Percentiles rank a stretch among this genome's conserved stretches.
Evolutionary conservation across 30 jellyfish, hydroid and myxozoan genomes (phyloP).

Genomic region (Pseudorhiza aurosa): DNA sequence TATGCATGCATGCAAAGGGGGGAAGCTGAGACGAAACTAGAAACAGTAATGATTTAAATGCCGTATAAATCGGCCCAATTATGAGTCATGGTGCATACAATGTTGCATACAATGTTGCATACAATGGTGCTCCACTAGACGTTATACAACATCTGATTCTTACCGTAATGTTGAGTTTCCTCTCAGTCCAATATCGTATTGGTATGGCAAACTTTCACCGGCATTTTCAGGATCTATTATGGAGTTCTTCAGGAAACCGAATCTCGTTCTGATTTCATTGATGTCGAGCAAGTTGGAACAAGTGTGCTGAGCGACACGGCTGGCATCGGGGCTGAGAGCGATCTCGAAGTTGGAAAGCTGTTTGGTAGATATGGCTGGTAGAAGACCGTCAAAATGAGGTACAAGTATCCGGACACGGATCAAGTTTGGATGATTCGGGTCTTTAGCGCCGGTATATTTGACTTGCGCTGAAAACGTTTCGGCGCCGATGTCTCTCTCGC

Average conservation of each 20-base stretch:
- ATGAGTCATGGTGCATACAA: no score
- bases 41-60: no score
- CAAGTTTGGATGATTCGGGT: constrained; percentile 81
- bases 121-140: no score
- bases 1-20: no score
- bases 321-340: constrained; percentile 89
- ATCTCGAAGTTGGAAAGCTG: constrained; percentile 78
- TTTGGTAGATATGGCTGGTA: constrained; percentile 93
- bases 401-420: constrained; percentile 81
- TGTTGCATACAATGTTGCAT: no score
- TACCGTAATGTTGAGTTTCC: constrained; percentile 90
- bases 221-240: constrained; percentile 59
- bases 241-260: constrained; percentile 61
- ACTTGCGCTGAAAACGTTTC: constrained; percentile 98
- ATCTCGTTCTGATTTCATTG: constrained; percentile 77
- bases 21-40: no score
- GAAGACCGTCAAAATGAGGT: constrained; percentile 95
- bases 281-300: constrained; percentile 89
- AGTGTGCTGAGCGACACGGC: constrained; percentile 90
- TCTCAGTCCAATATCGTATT: constrained; percentile 77
- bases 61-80: no score
- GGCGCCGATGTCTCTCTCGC: constrained; percentile 84
- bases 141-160: no score
- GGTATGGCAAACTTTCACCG: constrained; percentile 78
- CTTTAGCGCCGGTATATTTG: constrained; percentile 90